Conservation (phyloP, 2,888 invertebrate species). For the Fabriciana adippe region DNA sequence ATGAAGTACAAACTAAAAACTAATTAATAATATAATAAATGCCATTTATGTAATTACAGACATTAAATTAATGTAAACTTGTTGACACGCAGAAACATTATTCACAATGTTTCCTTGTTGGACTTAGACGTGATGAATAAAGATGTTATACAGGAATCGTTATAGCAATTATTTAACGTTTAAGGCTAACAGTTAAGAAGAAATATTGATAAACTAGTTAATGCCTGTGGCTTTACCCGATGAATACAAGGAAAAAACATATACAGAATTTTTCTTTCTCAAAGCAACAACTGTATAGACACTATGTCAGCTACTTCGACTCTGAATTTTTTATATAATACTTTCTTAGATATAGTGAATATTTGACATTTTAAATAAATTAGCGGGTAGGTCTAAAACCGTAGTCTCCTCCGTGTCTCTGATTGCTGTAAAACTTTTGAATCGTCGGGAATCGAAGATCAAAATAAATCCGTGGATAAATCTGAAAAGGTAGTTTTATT, state of each 20-base stretch:
- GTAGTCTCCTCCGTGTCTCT: no score
- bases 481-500: no score
- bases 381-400: no score
- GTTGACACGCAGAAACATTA: conserved; percentile 32
- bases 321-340: no score
- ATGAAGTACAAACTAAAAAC: conserved; percentile 9
- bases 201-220: background rate
- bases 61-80: conserved; percentile 13
- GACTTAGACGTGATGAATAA: conserved; percentile 20
- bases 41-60: background rate
- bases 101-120: conserved; percentile 30
- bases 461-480: no score
- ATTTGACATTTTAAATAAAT: no score
- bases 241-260: background rate
- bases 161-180: conserved; percentile 12
- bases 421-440: no score
- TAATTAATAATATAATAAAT: conserved; percentile 15
- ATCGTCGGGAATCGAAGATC: no score
- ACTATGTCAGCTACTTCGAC: no score
- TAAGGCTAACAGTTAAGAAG: conserved; percentile 2
- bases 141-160: conserved; percentile 27
- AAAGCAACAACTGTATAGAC: no score
- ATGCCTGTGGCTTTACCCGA: background rate
- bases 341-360: no score
- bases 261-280: no score